Evolutionary conservation across 2,888 invertebrate species (phyloP).

Genomic region (Hirtodrosophila cameraria): DNA sequence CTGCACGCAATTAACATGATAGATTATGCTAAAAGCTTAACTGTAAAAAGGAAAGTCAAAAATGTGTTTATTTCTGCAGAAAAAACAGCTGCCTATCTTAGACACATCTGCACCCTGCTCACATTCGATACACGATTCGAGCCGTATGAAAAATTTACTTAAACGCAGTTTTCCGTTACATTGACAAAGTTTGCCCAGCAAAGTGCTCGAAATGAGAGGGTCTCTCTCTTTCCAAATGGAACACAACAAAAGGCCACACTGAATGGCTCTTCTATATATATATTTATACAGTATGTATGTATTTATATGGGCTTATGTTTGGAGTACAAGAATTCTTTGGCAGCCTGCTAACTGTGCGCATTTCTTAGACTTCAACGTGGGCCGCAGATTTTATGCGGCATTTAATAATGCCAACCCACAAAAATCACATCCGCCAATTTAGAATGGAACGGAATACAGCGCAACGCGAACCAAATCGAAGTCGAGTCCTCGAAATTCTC

Average conservation of each 20-base stretch:
- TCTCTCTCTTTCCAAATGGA: conserved; percentile 23
- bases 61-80: background rate
- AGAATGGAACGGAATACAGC: conserved; percentile 58
- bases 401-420: conserved; percentile 79
- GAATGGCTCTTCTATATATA: conserved; percentile 5
- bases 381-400: conserved; percentile 76
- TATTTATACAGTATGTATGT: conserved; percentile 14
- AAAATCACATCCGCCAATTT: conserved; percentile 79
- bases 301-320: conserved; percentile 13
- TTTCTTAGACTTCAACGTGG: conserved; percentile 71
- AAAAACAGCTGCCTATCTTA: background rate
- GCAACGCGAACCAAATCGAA: conserved; percentile 68
- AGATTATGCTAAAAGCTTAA: background rate
- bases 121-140: conserved; percentile 34
- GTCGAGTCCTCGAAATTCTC: conserved; percentile 38
- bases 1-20: conserved; percentile 21
- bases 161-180: conserved; percentile 79
- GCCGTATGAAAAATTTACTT: conserved; percentile 76
- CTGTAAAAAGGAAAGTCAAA: background rate
- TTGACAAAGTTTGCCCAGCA: conserved; percentile 70
- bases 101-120: conserved; percentile 21
- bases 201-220: conserved; percentile 51
- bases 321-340: conserved; percentile 58
- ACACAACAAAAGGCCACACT: conserved; percentile 50
- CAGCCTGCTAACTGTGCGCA: conserved; percentile 73